phyloP scores from a whole-genome alignment of 35 echinoderm and acorn worm species.

The Eucidaris tribuloides region DNA sequence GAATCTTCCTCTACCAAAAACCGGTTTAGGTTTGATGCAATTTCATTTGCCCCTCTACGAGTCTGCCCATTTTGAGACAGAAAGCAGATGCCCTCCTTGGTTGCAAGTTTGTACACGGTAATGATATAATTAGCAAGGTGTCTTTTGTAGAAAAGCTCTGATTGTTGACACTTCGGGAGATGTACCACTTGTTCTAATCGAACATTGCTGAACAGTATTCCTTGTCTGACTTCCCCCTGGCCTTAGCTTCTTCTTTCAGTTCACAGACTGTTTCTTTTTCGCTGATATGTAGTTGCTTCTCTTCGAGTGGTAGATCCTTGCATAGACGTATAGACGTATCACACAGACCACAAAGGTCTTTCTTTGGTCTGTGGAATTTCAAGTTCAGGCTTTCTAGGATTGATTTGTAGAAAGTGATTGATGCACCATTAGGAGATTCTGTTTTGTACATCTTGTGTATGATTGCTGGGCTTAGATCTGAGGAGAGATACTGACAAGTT shows the following conservation, averaged over 20 bases:
- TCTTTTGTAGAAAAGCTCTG: constrained; percentile 62
- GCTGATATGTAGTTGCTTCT: constrained; percentile 21
- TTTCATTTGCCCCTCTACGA: constrained; percentile 41
- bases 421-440: constrained; percentile 25
- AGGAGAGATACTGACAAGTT: constrained; percentile 11
- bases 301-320: neutral
- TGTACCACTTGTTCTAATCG: constrained; percentile 66
- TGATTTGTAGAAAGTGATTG: neutral
- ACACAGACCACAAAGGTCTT: constrained; percentile 63
- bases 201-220: constrained; percentile 15
- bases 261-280: constrained; percentile 47
- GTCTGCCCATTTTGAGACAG: constrained; percentile 48
- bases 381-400: constrained; percentile 22
- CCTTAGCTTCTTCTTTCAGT: constrained; percentile 37
- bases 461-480: constrained; percentile 18
- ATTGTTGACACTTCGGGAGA: constrained; percentile 34
- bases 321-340: constrained; percentile 12
- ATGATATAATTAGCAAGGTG: constrained; percentile 60
- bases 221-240: neutral
- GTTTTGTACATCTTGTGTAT: constrained; percentile 30
- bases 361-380: constrained; percentile 62
- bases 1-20: constrained; percentile 35
- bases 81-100: constrained; percentile 40
- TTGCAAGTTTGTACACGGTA: constrained; percentile 55
- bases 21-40: constrained; percentile 22